A percentile compares a stretch with the other conserved stretches of the same genome.
Evolutionary conservation across 2,797 vertebrate genomes (phyloP).

Genomic region (Sus cebifrons): DNA sequence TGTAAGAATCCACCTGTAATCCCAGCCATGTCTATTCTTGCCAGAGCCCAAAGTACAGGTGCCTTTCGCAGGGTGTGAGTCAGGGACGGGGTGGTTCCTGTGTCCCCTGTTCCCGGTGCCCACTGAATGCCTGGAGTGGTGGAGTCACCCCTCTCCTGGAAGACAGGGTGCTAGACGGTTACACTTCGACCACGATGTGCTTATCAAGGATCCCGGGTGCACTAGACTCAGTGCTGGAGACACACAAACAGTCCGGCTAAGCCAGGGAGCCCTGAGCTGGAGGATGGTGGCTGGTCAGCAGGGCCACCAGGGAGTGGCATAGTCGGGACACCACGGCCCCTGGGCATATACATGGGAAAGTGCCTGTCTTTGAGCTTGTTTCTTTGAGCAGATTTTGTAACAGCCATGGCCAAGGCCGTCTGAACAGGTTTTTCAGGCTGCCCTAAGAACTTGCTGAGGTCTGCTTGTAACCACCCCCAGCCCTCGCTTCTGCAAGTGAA

Average conservation of each 20-base stretch:
- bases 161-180: not conserved
- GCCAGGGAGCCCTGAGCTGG: not conserved
- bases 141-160: accelerated
- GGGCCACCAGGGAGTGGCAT: not conserved
- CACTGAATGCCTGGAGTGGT: accelerated
- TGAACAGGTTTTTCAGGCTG: constrained; percentile 96
- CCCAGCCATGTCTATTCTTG: not conserved
- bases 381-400: constrained; percentile 89
- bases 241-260: too few relatives aligned
- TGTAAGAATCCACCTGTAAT: not conserved
- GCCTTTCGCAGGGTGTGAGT: too few relatives aligned
- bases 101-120: accelerated
- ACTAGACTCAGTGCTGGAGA: not conserved
- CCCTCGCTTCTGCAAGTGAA: not conserved
- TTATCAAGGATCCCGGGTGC: accelerated
- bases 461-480: not conserved
- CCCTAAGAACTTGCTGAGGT: constrained; percentile 84
- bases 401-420: constrained; percentile 91
- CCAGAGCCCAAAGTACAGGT: not conserved
- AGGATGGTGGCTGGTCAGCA: accelerated
- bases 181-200: accelerated
- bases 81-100: not conserved
- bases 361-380: constrained; percentile 62
- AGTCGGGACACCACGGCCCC: constrained; percentile 37
- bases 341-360: constrained; percentile 83